Conservation (phyloP, 2,888 invertebrate genomes). For the Phaonia tiefii region DNA sequence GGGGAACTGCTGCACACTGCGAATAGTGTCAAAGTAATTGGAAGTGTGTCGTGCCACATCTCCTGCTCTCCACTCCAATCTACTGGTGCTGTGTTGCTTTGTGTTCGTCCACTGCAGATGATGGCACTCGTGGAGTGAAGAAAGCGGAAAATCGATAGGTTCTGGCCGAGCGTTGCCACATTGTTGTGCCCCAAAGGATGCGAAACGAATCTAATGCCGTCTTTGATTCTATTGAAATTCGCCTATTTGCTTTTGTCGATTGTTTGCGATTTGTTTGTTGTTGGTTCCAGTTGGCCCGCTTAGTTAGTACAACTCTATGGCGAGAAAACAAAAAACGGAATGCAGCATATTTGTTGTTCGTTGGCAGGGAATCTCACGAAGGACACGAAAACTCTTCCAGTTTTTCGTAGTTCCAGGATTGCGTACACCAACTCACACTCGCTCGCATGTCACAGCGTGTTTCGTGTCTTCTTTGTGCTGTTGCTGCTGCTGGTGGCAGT, state of each 20-base stretch:
- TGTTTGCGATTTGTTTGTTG: constrained; percentile 13
- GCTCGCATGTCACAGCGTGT: constrained; percentile 4
- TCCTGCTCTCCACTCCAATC: not conserved
- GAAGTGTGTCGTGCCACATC: constrained; percentile 73
- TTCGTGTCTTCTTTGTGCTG: not conserved
- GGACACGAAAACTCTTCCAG: constrained; percentile 67
- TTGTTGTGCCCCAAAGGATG: constrained; percentile 9
- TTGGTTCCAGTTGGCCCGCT: constrained; percentile 55
- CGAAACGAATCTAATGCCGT: constrained; percentile 2
- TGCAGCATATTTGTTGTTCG: constrained; percentile 59
- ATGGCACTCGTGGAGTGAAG: constrained; percentile 46
- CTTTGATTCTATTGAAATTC: not conserved
- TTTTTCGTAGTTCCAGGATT: constrained; percentile 64
- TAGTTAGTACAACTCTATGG: constrained; percentile 55
- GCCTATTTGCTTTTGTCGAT: not conserved
- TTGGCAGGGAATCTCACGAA: constrained; percentile 59
- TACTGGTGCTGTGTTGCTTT: constrained; percentile 8
- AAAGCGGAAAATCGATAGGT: constrained; percentile 75
- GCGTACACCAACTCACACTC: constrained; percentile 40
- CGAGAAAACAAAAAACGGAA: constrained; percentile 64
- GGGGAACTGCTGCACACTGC: constrained; percentile 50
- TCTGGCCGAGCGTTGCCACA: constrained; percentile 54
- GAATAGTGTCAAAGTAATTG: constrained; percentile 75
- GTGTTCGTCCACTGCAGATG: constrained; percentile 17
- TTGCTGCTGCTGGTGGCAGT: not conserved